Evolutionary conservation across 1,140 invertebrate species (phyloP), one percentile per base, ranked within the genome.

Genomic region (Drosophila hydei): DNA sequence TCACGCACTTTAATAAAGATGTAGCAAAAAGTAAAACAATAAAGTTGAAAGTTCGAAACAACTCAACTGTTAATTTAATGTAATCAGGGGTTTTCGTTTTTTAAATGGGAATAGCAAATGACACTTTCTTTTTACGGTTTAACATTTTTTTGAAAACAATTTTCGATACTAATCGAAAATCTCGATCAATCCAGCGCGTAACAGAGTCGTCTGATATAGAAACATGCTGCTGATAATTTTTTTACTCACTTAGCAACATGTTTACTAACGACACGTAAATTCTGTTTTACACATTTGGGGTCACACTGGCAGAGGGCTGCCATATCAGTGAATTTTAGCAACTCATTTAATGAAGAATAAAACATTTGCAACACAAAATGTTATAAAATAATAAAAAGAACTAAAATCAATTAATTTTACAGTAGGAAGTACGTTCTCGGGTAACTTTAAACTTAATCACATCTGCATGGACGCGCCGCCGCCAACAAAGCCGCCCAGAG

Each of bases 401-500:
- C 36, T 68, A 27, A 52, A 62, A n/a, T n/a, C 12, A 27, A 50
- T 60, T 55, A 21, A 23, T 38, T 67, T 64, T 42, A 18, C 30
- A 68, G 55, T 70, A 23, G 30, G 54, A 14, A 16, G 36, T 4
- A 36, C n/a, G 25, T 70, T 56, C 23, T 18, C 51, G 52, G 54
- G 23, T 27, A 58, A 56, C 23, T 60, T 71, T 43, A 12, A 40
- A n/a, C 63, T 77, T 16, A 77, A 83, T 4, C 11, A 21, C 45
- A 54, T 77, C 55, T 71, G 56, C 52, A 88, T 88, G 83, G 83
- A 88, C 52, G 61, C 75, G 12, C 83, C 83, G 45, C 95, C 95
- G 60, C 96, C 96, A 27, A 94, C 95, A 36, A 96, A 96, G 92
- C 96, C 96, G 85, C 96, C 96, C 1, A 93, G 96, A 78, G 95